Evolutionary conservation across 2,113 vertebrate species (phyloP), one percentile per base, ranked within the genome.

Genomic region (Myiozetetes cayanensis): DNA sequence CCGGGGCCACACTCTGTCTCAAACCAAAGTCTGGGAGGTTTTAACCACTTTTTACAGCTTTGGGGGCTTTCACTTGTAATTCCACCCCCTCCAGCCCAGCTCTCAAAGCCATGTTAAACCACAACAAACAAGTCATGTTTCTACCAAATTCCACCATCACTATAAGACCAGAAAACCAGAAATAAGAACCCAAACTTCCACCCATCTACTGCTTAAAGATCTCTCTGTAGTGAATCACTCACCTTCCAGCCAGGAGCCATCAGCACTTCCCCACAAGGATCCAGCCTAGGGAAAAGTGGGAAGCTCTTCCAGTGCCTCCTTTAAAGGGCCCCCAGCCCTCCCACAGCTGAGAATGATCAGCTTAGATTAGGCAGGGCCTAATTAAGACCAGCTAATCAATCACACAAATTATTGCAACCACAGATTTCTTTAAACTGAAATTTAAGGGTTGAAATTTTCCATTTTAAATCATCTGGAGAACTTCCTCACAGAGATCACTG

Each of bases 71-170:
- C 21, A 12, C 10, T 10, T 0, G 2, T 3, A 20, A 18, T 61
- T 8, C 17, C 21, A 4, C 8, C 14, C 20, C 21, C 21, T 4
- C 25, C 37, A 21, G 23, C 1, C 33, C 3, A 18, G 12, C 12
- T 33, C 55, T 11, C 56, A 25, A 11, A 37, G 4, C 2, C 31
- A 0, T 0, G 0, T 8, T 7, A 25, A 8, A 37, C 0, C 22
- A 37, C 23, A 19, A 7, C 0, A 8, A 28, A 2, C 4, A 1
- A 31, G 24, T 2, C 8, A 0, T 0, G 0, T 4, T 5, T 5
- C n/a, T 3, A 1, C 28, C 12, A 7, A 24, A n/a, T 6, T 10
- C 30, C 46, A 8, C 4, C 7, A 35, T 0, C 35, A 3, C 1
- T 31, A 1, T 12, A 17, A 28, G 6, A 7, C 2, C 1, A 19